These are phyloP conservation scores for Dasypus novemcinctus DNA, from an alignment of 2,113 vertebrate species.

Conservation along the genomic window DNA sequence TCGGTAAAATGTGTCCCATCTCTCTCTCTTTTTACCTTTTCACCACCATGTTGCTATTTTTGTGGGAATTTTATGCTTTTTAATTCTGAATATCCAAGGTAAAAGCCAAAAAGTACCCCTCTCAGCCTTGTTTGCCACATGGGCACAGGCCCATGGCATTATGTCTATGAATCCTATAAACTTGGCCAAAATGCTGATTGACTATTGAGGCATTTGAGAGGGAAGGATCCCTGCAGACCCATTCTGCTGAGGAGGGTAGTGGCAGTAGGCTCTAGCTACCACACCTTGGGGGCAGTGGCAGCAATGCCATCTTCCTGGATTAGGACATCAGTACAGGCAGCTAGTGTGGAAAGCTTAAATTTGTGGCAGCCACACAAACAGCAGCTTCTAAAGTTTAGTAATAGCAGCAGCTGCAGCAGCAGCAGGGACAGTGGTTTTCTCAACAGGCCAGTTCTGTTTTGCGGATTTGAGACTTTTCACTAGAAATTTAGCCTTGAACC, in stretches of 20 bases:
- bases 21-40: background rate
- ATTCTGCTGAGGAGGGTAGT: background rate
- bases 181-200: background rate
- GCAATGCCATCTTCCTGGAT: background rate
- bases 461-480: background rate
- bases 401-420: too few relatives aligned
- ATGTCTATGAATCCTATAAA: background rate
- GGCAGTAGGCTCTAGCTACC: background rate
- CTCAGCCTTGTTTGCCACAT: background rate
- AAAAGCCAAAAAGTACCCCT: background rate
- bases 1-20: background rate
- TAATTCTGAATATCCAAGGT: background rate
- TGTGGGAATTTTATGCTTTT: background rate
- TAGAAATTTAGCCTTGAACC: background rate
- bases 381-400: background rate
- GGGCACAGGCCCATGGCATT: background rate
- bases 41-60: background rate
- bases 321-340: background rate
- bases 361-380: background rate
- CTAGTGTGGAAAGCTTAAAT: background rate
- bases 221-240: background rate
- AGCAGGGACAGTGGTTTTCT: background rate
- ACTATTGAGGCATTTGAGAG: background rate
- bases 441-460: background rate
- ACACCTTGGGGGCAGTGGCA: fast-evolving